Percentiles rank a stretch among this genome's conserved stretches.
These are phyloP conservation scores for Bombus pascuorum DNA, from an alignment of 1,140 invertebrate genomes.

Conservation along the genomic window DNA sequence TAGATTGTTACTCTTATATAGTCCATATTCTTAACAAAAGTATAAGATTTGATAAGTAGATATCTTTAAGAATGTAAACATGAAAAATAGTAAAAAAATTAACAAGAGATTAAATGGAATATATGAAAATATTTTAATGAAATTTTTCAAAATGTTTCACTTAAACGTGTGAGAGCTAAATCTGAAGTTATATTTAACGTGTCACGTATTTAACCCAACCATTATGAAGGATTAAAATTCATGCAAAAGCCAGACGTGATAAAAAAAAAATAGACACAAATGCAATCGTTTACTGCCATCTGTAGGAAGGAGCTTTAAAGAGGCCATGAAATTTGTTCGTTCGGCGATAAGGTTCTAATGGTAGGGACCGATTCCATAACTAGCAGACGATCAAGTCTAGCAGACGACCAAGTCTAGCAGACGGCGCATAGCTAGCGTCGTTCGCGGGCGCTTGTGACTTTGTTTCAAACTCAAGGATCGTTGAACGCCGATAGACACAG, in stretches of 20 bases:
- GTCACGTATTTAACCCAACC: no score
- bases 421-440: slow-evolving; percentile 61
- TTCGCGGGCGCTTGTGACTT: slow-evolving; percentile 46
- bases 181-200: neutral
- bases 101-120: neutral
- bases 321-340: neutral
- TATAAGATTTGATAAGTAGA: no score
- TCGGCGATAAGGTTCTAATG: slow-evolving; percentile 38
- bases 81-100: neutral
- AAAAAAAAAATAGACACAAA: neutral
- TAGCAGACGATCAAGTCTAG: slow-evolving; percentile 65
- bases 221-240: neutral
- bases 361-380: slow-evolving; percentile 13
- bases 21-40: no score
- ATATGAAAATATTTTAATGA: no score
- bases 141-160: no score
- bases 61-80: neutral
- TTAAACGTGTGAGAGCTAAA: neutral
- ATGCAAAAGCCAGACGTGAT: neutral
- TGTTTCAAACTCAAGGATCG: slow-evolving; percentile 47
- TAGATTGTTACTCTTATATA: no score
- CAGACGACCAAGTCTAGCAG: slow-evolving; percentile 64
- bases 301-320: neutral
- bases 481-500: neutral
- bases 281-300: slow-evolving; percentile 30